Evolutionary conservation across 2,888 invertebrate species (phyloP).

Genomic region (Synanthedon tipuliformis): DNA sequence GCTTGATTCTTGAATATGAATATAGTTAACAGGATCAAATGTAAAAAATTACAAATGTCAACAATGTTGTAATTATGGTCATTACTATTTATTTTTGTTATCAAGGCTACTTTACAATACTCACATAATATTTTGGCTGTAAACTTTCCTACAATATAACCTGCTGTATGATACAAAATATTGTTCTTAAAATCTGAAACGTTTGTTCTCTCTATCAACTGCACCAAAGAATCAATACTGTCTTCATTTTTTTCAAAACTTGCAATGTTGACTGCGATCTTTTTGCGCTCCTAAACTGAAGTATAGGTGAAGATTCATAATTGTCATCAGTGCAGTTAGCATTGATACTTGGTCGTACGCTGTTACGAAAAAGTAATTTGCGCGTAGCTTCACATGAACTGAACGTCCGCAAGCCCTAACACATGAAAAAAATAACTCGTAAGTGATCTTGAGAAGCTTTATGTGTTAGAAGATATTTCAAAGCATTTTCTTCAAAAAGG

Average conservation of each 20-base stretch:
- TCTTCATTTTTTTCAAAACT: not conserved
- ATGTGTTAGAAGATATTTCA: conserved; percentile 1
- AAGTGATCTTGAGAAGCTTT: conserved; percentile 6
- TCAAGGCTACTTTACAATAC: too few species aligned
- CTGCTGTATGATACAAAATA: not conserved
- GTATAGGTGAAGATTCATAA: conserved; percentile 1
- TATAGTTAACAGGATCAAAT: conserved; percentile 6
- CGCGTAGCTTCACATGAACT: conserved; percentile 4
- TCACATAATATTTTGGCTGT: too few species aligned
- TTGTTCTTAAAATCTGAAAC: not conserved
- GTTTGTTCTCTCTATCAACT: too few species aligned
- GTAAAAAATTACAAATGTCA: too few species aligned
- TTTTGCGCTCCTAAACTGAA: conserved; percentile 1
- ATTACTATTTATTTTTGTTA: too few species aligned
- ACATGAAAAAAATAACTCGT: conserved; percentile 7
- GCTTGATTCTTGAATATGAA: conserved; percentile 4
- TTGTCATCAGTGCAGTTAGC: conserved; percentile 1
- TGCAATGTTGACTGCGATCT: not conserved
- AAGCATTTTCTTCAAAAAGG: not conserved
- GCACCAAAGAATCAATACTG: too few species aligned
- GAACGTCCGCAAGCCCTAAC: conserved; percentile 4
- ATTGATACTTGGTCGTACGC: conserved; percentile 1
- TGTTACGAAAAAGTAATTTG: conserved; percentile 4
- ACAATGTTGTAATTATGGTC: too few species aligned
- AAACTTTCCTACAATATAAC: not conserved